Evolutionary conservation across 2,888 invertebrate genomes (phyloP).

Genomic region (Lasiommata megera): DNA sequence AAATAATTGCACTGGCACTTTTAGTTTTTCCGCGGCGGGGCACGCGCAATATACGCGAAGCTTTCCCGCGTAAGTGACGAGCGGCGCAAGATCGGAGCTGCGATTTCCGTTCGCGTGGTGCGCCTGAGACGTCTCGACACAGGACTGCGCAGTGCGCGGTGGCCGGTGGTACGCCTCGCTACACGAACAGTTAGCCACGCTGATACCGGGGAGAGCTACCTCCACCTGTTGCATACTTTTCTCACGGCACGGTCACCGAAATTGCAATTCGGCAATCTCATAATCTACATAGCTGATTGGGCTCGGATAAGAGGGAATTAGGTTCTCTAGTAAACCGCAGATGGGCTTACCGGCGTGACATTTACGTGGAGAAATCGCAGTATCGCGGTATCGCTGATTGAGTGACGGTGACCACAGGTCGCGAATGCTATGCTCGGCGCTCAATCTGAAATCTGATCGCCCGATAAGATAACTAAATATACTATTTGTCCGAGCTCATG

Average conservation of each 20-base stretch:
- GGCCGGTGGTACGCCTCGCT: slow-evolving; percentile 55
- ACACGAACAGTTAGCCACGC: slow-evolving; percentile 71
- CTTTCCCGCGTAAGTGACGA: slow-evolving; percentile 38
- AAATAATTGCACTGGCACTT: slow-evolving; percentile 35
- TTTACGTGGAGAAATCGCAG: slow-evolving; percentile 66
- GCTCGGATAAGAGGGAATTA: slow-evolving; percentile 70
- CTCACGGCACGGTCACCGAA: slow-evolving; percentile 63
- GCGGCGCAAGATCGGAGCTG: slow-evolving; percentile 21
- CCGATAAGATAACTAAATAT: slow-evolving; percentile 65
- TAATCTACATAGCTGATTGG: slow-evolving; percentile 78
- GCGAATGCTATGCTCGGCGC: slow-evolving; percentile 57
- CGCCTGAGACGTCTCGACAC: slow-evolving; percentile 56
- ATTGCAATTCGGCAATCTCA: slow-evolving; percentile 68
- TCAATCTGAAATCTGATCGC: slow-evolving; percentile 58
- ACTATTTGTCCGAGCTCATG: slow-evolving; percentile 60
- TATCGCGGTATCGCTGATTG: slow-evolving; percentile 46
- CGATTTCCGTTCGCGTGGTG: slow-evolving; percentile 54
- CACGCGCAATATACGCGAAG: slow-evolving; percentile 24
- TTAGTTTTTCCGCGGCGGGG: slow-evolving; percentile 9
- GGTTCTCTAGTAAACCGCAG: slow-evolving; percentile 53
- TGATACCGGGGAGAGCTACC: slow-evolving; percentile 58
- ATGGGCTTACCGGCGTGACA: slow-evolving; percentile 65
- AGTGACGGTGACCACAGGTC: slow-evolving; percentile 62
- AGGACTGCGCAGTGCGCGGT: slow-evolving; percentile 57
- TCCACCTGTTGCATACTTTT: slow-evolving; percentile 76